Evolutionary conservation across 2,888 invertebrate species (phyloP).

Genomic region (Homarus gammarus): DNA sequence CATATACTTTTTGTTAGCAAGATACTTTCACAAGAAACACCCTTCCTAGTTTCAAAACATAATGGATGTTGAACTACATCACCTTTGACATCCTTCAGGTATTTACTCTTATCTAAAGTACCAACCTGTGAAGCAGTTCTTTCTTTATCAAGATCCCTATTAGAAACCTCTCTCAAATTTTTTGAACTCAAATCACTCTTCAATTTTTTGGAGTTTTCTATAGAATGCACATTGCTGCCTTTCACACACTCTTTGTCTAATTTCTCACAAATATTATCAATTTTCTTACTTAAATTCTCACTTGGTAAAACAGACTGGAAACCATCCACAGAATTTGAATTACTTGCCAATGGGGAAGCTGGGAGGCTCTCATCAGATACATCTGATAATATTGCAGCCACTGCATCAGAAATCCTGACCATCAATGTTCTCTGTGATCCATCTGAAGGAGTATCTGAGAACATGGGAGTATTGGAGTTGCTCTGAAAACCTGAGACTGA

Average conservation of each 20-base stretch:
- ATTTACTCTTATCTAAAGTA: neutral
- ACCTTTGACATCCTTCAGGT: neutral
- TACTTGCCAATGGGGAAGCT: slow-evolving; percentile 41
- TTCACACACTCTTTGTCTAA: slow-evolving; percentile 30
- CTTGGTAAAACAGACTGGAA: neutral
- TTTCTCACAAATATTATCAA: slow-evolving; percentile 45
- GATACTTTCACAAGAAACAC: neutral
- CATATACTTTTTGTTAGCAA: slow-evolving; percentile 11
- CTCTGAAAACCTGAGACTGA: slow-evolving; percentile 56
- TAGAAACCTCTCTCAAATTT: neutral
- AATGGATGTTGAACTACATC: neutral
- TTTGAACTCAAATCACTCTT: neutral
- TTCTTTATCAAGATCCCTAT: neutral
- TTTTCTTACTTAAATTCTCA: slow-evolving; percentile 27
- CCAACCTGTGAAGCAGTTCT: slow-evolving; percentile 9
- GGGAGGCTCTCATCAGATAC: slow-evolving; percentile 69
- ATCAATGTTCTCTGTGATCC: slow-evolving; percentile 65
- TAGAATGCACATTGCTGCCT: neutral
- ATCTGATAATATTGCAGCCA: slow-evolving; percentile 69
- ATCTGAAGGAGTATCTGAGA: slow-evolving; percentile 72
- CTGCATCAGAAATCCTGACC: slow-evolving; percentile 74
- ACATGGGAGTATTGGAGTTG: slow-evolving; percentile 67
- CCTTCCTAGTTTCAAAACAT: neutral
- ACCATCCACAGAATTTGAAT: slow-evolving; percentile 37
- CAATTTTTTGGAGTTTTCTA: neutral